These are phyloP conservation scores for Macaria liturata DNA, from an alignment of 2,888 invertebrate species.

Conservation along the genomic window DNA sequence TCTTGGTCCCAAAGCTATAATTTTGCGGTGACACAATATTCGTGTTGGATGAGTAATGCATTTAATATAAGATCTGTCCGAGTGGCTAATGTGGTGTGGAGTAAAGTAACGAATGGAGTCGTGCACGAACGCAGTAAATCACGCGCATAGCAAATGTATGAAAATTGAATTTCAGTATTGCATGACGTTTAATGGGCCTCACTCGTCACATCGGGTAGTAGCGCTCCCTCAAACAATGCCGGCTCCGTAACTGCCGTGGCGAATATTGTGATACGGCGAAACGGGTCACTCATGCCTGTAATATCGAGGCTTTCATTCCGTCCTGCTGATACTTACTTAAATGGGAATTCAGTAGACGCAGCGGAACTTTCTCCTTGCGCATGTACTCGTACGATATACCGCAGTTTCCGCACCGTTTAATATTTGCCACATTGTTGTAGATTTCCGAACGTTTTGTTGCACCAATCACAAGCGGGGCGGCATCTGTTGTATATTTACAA, in stretches of 20 bases:
- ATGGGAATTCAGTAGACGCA: too few species aligned
- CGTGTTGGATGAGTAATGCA: constrained; percentile 1
- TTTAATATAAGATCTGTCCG: constrained; percentile 7
- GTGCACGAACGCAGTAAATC: constrained; percentile 64
- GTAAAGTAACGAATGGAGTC: constrained; percentile 42
- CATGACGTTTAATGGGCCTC: constrained; percentile 65
- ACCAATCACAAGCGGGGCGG: constrained; percentile 48
- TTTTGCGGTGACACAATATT: not conserved
- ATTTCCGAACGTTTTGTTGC: constrained; percentile 56
- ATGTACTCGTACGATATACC: not conserved
- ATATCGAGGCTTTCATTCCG: constrained; percentile 71
- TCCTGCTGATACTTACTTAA: constrained; percentile 38
- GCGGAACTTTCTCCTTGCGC: constrained; percentile 6
- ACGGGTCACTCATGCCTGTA: constrained; percentile 65
- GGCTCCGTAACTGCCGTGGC: constrained; percentile 42
- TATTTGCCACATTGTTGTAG: constrained; percentile 57
- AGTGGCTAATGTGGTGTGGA: constrained; percentile 15
- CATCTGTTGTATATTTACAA: constrained; percentile 46
- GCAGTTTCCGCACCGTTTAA: constrained; percentile 47
- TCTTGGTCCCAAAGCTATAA: not conserved
- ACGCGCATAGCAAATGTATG: constrained; percentile 66
- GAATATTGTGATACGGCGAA: constrained; percentile 46
- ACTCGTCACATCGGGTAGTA: constrained; percentile 56
- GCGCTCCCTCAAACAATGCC: constrained; percentile 41
- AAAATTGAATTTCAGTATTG: constrained; percentile 68